A percentile compares a stretch with the other conserved stretches of the same genome.
These are phyloP conservation scores for Monopterus albus DNA, from an alignment of 2,113 vertebrate species.

Conservation along the genomic window DNA sequence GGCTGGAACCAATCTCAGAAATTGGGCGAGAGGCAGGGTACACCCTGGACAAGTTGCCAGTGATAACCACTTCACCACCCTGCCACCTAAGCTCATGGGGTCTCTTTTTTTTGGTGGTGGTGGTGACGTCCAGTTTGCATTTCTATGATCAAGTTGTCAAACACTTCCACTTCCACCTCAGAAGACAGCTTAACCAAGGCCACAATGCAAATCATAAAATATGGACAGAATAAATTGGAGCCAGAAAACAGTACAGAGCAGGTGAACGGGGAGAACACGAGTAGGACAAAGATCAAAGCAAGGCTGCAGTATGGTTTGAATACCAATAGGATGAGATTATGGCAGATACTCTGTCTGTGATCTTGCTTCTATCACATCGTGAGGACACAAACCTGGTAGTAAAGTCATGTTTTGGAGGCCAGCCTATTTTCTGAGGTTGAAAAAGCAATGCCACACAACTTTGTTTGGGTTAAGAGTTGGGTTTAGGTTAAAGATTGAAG, in stretches of 20 bases:
- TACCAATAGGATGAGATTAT: conserved; percentile 40
- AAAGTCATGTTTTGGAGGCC: not conserved
- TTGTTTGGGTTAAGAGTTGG: too few relatives aligned
- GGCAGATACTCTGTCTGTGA: conserved; percentile 4
- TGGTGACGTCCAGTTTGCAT: conserved; percentile 7
- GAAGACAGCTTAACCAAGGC: conserved; percentile 35
- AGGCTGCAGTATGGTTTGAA: conserved; percentile 34
- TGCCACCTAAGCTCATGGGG: too few relatives aligned
- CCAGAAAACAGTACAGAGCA: conserved; percentile 10
- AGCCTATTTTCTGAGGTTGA: not conserved
- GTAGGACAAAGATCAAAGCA: conserved; percentile 49
- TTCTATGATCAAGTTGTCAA: conserved; percentile 44
- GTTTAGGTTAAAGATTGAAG: not conserved
- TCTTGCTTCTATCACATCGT: not conserved
- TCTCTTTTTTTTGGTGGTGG: not conserved
- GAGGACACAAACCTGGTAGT: not conserved
- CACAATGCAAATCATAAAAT: conserved; percentile 43
- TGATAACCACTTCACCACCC: too few relatives aligned
- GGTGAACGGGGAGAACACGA: conserved; percentile 7
- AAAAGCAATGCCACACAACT: too few relatives aligned
- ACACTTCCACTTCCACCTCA: conserved; percentile 25
- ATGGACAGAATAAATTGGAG: conserved; percentile 34
- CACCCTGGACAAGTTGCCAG: too few relatives aligned
- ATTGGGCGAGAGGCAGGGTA: too few relatives aligned
- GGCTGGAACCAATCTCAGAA: too few relatives aligned